Base-by-base conservation (phyloP, 2,113 vertebrate species). In the Pyrgilauda ruficollis region DNA sequence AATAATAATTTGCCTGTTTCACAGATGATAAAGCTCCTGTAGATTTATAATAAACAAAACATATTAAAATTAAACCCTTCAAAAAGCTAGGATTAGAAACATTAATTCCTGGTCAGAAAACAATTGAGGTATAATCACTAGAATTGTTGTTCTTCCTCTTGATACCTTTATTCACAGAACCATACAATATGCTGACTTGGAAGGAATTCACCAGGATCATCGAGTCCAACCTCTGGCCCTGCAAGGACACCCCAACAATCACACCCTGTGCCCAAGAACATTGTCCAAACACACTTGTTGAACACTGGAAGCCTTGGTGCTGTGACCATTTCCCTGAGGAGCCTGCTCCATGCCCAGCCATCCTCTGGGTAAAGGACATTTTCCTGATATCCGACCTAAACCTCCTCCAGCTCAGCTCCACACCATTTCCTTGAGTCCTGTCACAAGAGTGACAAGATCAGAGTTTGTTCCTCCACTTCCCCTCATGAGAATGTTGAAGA, bases 211-310 rank as follows among this genome's bases (percentile, higher is more conserved):
- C 17, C 14, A 18, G 15, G 19, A n/a, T 44, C 37, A 59, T 22
- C 0, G 0, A 59, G 30, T 35, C 46, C 53, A 68, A 2, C 23
- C 27, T 43, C 20, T 12, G 23, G 28, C 13, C 53, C 39, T 46
- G n/a, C 30, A 26, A 35, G 14, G 13, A 46, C 30, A 68, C 16
- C 9, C 19, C 39, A 75, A 26, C 3, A n/a, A 28, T 47, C 20
- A 12, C 7, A 22, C 5, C 11, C 4, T 17, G 13, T 75, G 28
- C 28, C 46, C 9, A 1, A 47, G 9, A 13, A 28, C 23, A n/a
- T 30, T 46, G 8, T 22, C 27, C 53, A 61, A 21, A 53, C 16
- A 28, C 16, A 8, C 22, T 27, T 37, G 1, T 31, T 82, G 24
- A 53, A 10, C 6, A 61, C 46, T 26, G 24, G 1, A 13, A 67